phyloP scores from a whole-genome alignment of 2,797 vertebrate species.

The Bradypus variegatus region DNA sequence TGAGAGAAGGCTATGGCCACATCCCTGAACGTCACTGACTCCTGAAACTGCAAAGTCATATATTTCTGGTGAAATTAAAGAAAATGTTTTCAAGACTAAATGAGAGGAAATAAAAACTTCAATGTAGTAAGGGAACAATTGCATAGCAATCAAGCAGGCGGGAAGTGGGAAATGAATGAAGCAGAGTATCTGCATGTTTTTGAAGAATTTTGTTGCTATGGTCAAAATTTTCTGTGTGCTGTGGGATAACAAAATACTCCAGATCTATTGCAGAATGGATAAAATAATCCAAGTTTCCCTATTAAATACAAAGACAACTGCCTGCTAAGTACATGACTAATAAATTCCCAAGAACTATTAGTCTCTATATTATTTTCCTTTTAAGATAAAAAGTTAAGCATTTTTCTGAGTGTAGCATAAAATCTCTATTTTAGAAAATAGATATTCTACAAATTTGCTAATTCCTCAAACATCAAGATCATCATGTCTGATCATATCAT shows the following conservation, averaged over 20 bases:
- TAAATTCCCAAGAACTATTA: neutral
- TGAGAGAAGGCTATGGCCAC: neutral
- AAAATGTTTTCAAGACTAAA: neutral
- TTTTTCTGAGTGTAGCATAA: neutral
- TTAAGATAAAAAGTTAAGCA: neutral
- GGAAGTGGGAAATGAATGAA: neutral
- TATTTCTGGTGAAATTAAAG: neutral
- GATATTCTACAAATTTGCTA: neutral
- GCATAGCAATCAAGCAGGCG: neutral
- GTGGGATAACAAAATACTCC: neutral
- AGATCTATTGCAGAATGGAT: neutral
- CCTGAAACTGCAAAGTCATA: neutral
- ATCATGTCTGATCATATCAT: neutral
- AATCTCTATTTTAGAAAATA: neutral
- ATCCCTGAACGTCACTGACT: neutral
- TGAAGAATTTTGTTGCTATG: neutral
- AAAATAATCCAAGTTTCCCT: neutral
- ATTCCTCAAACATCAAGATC: neutral
- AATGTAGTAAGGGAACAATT: neutral
- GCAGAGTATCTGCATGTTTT: neutral
- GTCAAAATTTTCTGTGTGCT: neutral
- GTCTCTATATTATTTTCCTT: neutral
- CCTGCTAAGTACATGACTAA: neutral
- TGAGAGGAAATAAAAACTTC: neutral
- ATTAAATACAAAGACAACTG: neutral